Evolutionary conservation across 2,888 invertebrate genomes (phyloP).

Genomic region (Ametastegia equiseti): DNA sequence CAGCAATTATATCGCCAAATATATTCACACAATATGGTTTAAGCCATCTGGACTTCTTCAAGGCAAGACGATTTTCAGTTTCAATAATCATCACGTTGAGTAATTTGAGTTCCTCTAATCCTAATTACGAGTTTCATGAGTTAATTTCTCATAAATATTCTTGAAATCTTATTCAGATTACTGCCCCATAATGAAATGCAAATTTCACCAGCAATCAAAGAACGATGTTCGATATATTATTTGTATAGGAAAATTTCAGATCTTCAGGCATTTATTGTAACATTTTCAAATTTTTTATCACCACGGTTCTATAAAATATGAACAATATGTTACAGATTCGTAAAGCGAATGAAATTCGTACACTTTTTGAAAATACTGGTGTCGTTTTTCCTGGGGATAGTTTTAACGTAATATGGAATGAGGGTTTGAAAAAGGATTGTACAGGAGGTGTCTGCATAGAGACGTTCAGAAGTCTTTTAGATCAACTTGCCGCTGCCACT

Average conservation of each 20-base stretch:
- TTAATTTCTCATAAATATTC: not conserved
- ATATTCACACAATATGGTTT: conserved; percentile 75
- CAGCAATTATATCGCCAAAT: conserved; percentile 74
- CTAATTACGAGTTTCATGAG: not conserved
- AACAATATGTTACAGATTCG: conserved; percentile 55
- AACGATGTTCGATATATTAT: not conserved
- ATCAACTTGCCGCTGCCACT: conserved; percentile 27
- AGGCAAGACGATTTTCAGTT: conserved; percentile 59
- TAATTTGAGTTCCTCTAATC: not conserved
- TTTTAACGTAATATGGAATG: conserved; percentile 64
- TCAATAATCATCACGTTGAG: not conserved
- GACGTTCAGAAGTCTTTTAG: conserved; percentile 56
- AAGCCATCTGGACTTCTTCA: conserved; percentile 73
- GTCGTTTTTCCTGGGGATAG: conserved; percentile 62
- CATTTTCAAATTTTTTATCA: not conserved
- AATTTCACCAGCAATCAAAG: not conserved
- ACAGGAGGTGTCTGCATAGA: conserved; percentile 64
- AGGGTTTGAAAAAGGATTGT: conserved; percentile 61
- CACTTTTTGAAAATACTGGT: conserved; percentile 60
- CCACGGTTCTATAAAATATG: not conserved
- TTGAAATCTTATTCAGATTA: not conserved
- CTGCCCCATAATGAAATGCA: not conserved
- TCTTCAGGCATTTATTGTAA: not conserved
- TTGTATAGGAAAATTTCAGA: not conserved
- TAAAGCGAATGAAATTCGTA: conserved; percentile 59